Evolutionary conservation across 92 coral and sea anemone species (phyloP), one percentile per base, ranked within the genome.

Genomic region (Heteractis magnifica): DNA sequence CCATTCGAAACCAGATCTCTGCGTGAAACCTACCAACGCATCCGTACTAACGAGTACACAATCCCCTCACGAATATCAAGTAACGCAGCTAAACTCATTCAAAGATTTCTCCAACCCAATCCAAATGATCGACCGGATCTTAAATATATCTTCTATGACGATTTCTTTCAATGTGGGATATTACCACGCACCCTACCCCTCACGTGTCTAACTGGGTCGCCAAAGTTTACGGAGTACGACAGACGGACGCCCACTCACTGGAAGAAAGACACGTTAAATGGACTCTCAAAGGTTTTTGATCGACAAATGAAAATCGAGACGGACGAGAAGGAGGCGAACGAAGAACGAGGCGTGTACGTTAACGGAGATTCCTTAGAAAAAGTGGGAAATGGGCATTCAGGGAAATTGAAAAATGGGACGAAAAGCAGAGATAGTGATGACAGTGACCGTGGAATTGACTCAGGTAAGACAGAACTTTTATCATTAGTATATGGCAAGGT

Each of bases 1-100:
- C 99, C 99, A 9, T 97, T 97, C 86, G 99, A 97, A 80, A 97
- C 99, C 10, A 94, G 89, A 81, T 90, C 99, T 13, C 81, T 97
- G 16, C 87, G 95, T 15, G 99, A 97, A 77, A 97, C 99, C 1
- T 97, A 97, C 85, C 92, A 87, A 20, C 84, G 99, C 79, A 97
- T 97, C 64, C 91, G 95, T 51, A 85, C 85, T 73, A 97, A 97
- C 81, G 98, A 94, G 12, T 97, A 94, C 78, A 88, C 89, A 55
- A 94, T 97, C 75, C 99, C 99, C 7, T 86, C 98, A 0, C 77
- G 99, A 81, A 86, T 97, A 20, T 97, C 99, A 7, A 88, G 89
- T 49, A 74, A 91, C 56, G 97, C 99, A 5, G 98, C 97, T 20
- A 90, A 76, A 73, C 91, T 97, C 70, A 94, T 97, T 73, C 94